Conservation (phyloP, 1,140 invertebrate genomes). For the Colletes gigas region DNA sequence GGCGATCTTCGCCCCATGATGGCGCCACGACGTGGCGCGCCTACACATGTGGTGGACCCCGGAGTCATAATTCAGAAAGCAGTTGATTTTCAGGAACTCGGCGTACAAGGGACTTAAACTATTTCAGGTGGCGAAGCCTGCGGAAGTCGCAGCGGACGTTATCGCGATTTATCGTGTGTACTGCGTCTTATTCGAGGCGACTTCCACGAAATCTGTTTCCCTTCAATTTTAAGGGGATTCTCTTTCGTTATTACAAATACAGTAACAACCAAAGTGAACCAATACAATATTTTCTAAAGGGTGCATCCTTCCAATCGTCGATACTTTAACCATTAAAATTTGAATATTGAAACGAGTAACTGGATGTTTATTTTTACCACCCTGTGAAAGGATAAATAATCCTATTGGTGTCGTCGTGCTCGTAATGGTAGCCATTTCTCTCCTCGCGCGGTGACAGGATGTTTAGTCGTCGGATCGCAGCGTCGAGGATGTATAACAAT, state of each 20-base stretch:
- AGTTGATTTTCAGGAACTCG: constrained; percentile 54
- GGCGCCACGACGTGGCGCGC: constrained; percentile 76
- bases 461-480: background rate
- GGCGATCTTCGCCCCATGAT: constrained; percentile 62
- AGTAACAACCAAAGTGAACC: background rate
- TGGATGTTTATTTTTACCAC: too few species aligned
- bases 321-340: too few species aligned
- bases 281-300: too few species aligned
- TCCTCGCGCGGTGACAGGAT: background rate
- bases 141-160: constrained; percentile 60
- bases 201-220: constrained; percentile 42
- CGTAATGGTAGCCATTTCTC: background rate
- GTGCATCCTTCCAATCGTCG: too few species aligned
- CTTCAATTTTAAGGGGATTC: constrained; percentile 2
- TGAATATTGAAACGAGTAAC: too few species aligned
- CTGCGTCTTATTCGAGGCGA: constrained; percentile 34
- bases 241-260: background rate
- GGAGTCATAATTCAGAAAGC: constrained; percentile 69
- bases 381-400: too few species aligned
- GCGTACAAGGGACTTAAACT: constrained; percentile 60
- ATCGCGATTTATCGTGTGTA: constrained; percentile 65
- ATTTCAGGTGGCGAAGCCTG: constrained; percentile 68
- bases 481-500: background rate
- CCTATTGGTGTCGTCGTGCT: too few species aligned
- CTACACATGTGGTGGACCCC: constrained; percentile 70